Conservation (phyloP, 2,888 invertebrate species). For the Habrosyne pyritoides region DNA sequence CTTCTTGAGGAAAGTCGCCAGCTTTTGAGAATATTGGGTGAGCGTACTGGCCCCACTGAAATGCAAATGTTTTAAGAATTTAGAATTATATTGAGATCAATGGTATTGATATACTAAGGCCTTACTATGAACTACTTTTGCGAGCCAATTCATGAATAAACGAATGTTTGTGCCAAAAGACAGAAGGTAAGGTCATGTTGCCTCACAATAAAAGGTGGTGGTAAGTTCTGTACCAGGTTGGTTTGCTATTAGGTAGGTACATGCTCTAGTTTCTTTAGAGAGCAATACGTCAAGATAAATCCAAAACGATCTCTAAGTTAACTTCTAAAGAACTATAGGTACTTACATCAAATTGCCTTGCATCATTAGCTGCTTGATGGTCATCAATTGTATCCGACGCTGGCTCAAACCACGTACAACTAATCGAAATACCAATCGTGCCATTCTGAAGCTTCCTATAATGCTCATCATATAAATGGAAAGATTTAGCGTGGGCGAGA, state of each 20-base stretch:
- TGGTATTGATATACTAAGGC: too few species aligned
- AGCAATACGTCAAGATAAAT: neutral
- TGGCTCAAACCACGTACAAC: slow-evolving; percentile 77
- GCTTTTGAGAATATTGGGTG: slow-evolving; percentile 74
- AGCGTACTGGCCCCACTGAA: slow-evolving; percentile 73
- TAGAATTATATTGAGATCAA: too few species aligned
- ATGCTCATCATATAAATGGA: slow-evolving; percentile 62
- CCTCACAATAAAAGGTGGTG: too few species aligned
- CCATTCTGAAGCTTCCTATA: slow-evolving; percentile 52
- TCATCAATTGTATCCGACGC: slow-evolving; percentile 72
- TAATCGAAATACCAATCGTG: slow-evolving; percentile 58
- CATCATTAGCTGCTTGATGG: slow-evolving; percentile 75
- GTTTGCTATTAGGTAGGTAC: too few species aligned
- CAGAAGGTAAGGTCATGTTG: too few species aligned
- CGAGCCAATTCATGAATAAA: too few species aligned
- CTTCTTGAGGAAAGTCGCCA: slow-evolving; percentile 85
- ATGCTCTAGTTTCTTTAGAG: neutral
- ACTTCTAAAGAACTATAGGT: neutral
- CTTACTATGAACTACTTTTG: too few species aligned
- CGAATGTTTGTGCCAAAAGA: too few species aligned
- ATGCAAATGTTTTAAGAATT: slow-evolving; percentile 20
- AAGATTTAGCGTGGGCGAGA: slow-evolving; percentile 80
- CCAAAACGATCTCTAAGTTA: too few species aligned
- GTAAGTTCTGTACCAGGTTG: too few species aligned
- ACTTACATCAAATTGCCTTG: slow-evolving; percentile 81